Percentiles rank a stretch among this genome's conserved stretches.
Evolutionary conservation across 2,888 invertebrate species (phyloP).

Genomic region (Trypoxylon attenuatum): DNA sequence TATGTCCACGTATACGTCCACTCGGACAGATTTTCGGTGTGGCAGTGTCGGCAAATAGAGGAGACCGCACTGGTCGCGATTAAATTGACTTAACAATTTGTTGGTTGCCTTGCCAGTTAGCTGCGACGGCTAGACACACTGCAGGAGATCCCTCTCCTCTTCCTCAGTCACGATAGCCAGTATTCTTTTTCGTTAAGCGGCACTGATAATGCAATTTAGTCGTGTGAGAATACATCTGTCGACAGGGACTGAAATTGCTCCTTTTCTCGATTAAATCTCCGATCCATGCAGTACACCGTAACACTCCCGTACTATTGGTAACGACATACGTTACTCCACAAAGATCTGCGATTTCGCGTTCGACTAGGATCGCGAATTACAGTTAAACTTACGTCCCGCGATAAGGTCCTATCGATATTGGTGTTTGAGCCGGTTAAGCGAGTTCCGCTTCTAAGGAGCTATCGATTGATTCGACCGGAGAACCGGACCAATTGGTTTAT

Average conservation of each 20-base stretch:
- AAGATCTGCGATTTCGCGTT: too few species aligned
- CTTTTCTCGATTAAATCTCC: neutral
- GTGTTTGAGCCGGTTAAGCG: neutral
- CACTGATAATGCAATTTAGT: neutral
- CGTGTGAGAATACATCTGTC: neutral
- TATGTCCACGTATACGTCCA: too few species aligned
- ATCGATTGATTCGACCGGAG: slow-evolving; percentile 9
- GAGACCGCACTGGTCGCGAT: slow-evolving; percentile 16
- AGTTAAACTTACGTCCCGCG: neutral
- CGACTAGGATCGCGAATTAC: too few species aligned
- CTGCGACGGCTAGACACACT: neutral
- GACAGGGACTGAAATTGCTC: neutral
- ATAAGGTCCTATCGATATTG: neutral
- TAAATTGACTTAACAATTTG: slow-evolving; percentile 42
- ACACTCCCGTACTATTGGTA: neutral
- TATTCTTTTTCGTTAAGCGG: neutral
- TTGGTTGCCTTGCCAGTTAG: slow-evolving; percentile 17
- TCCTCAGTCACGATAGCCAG: neutral
- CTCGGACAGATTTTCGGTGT: too few species aligned
- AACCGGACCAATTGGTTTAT: slow-evolving; percentile 25
- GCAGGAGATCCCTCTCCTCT: too few species aligned
- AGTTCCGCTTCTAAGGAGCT: neutral
- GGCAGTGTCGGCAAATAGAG: slow-evolving; percentile 20
- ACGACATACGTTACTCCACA: too few species aligned
- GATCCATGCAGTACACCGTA: neutral